A percentile compares a stretch with the other conserved stretches of the same genome.
These are phyloP conservation scores for Petrophora chlorosata DNA, from an alignment of 2,888 invertebrate species.

Conservation along the genomic window DNA sequence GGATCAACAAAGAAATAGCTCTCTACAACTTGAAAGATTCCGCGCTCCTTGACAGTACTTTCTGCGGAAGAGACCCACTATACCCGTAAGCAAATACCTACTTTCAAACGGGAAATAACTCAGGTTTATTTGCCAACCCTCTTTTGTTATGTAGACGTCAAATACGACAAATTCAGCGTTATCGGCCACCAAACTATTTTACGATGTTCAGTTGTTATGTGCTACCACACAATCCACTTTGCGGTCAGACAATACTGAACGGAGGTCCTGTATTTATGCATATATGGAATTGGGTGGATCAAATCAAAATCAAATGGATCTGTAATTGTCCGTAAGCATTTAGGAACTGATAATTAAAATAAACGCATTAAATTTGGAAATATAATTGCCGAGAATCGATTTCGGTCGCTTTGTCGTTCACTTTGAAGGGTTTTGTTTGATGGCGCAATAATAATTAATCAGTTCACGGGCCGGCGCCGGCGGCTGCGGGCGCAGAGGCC, in stretches of 20 bases:
- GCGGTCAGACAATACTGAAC: slow-evolving; percentile 1
- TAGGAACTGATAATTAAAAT: slow-evolving; percentile 15
- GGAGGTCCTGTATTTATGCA: background rate
- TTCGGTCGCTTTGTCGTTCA: slow-evolving; percentile 52
- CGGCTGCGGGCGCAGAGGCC: slow-evolving; percentile 31
- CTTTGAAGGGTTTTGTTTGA: slow-evolving; percentile 61
- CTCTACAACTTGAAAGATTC: slow-evolving; percentile 28
- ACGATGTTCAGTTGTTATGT: too few species aligned
- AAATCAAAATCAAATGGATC: slow-evolving; percentile 4
- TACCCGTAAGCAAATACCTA: slow-evolving; percentile 7
- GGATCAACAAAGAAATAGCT: slow-evolving; percentile 54
- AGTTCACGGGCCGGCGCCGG: slow-evolving; percentile 49
- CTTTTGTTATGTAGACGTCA: slow-evolving; percentile 1
- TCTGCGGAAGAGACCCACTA: slow-evolving; percentile 6
- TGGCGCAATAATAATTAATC: slow-evolving; percentile 67
- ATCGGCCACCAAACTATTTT: too few species aligned
- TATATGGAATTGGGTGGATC: background rate
- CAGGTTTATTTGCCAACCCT: background rate
- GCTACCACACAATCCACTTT: too few species aligned
- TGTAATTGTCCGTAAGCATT: slow-evolving; percentile 5
- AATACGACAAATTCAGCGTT: too few species aligned
- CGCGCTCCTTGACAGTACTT: slow-evolving; percentile 9
- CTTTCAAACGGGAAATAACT: slow-evolving; percentile 1
- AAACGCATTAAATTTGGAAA: slow-evolving; percentile 35
- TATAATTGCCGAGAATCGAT: slow-evolving; percentile 41